Percentiles rank a stretch among this genome's conserved stretches.
phyloP scores from a whole-genome alignment of 1,140 invertebrate species.

The Atta cephalotes region DNA sequence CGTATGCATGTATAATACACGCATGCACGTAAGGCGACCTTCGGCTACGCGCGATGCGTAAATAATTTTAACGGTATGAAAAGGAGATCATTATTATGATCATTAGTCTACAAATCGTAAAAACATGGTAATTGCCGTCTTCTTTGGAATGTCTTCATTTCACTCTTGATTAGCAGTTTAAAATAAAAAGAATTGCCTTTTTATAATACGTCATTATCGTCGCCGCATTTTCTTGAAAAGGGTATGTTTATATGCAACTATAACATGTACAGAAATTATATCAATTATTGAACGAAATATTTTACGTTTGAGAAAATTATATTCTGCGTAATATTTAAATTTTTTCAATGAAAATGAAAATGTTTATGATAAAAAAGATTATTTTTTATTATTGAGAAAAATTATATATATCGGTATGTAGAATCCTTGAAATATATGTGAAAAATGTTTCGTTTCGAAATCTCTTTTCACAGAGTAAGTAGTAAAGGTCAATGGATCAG shows the following conservation, averaged over 20 bases:
- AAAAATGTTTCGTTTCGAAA: not conserved
- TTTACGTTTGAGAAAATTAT: not conserved
- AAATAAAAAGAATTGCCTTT: not conserved
- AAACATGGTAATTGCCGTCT: not conserved
- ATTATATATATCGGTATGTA: not conserved
- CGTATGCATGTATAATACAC: not conserved
- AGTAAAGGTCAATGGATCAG: constrained; percentile 24
- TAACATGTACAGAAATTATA: not conserved
- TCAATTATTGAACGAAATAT: not conserved
- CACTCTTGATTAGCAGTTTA: not conserved
- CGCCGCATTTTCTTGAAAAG: not conserved
- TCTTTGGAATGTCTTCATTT: not conserved
- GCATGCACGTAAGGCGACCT: constrained; percentile 58
- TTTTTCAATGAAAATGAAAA: not conserved
- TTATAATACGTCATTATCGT: constrained; percentile 5
- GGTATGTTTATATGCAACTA: not conserved
- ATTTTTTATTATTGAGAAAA: not conserved
- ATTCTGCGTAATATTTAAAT: not conserved
- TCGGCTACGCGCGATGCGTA: constrained; percentile 53
- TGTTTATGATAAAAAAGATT: not conserved
- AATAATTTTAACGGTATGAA: constrained; percentile 2
- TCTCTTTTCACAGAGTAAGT: not conserved
- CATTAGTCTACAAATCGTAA: not conserved
- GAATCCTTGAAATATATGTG: not conserved
- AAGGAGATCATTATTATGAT: not conserved